These are phyloP conservation scores for Dendrocincla tyrannina DNA, from an alignment of 2,797 vertebrate species.

Conservation along the genomic window DNA sequence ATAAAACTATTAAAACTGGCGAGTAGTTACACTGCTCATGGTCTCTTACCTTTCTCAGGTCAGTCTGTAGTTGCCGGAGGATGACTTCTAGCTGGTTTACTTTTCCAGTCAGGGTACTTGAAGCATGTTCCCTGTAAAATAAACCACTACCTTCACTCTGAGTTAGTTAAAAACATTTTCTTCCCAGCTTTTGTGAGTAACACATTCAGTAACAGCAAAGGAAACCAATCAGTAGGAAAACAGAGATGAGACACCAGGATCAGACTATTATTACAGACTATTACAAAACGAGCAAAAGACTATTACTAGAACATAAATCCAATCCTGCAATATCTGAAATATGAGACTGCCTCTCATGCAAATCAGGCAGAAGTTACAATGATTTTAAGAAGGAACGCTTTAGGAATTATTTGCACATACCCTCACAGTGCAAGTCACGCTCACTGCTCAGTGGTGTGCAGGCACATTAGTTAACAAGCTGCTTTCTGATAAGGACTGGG, in stretches of 20 bases:
- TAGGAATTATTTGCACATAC: not conserved
- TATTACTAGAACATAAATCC: not conserved
- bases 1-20: not conserved
- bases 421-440: not conserved
- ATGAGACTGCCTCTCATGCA: not conserved
- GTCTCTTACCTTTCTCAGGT: constrained; percentile 88
- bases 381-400: not conserved
- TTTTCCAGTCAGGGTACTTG: constrained; percentile 92
- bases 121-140: constrained; percentile 74
- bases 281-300: not conserved
- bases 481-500: not conserved
- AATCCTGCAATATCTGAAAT: not conserved
- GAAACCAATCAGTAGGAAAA: not conserved
- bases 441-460: not conserved
- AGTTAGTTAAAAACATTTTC: not conserved
- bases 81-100: constrained; percentile 96
- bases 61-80: constrained; percentile 92
- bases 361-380: not conserved
- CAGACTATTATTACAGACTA: not conserved
- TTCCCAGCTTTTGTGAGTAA: not conserved
- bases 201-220: not conserved
- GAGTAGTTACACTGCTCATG: not conserved
- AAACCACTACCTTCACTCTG: not conserved
- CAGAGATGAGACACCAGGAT: not conserved
- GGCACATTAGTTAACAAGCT: not conserved